phyloP scores from a whole-genome alignment of 2,797 vertebrate species.

The Muscicapa striata region DNA sequence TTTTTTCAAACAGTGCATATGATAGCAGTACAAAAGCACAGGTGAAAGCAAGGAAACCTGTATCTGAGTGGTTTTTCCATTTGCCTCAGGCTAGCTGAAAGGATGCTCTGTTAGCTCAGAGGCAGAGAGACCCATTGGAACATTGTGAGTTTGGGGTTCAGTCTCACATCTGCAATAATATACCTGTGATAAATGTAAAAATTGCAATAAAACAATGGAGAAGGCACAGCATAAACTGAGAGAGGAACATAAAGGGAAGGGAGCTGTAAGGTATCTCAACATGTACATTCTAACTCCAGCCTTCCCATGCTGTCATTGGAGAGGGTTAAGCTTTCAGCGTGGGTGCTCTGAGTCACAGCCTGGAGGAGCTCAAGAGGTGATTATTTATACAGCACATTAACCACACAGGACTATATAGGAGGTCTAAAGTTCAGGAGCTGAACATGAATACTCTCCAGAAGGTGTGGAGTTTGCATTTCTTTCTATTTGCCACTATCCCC shows the following conservation, averaged over 20 bases:
- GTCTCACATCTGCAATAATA: neutral
- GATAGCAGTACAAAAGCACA: neutral
- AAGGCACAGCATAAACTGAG: neutral
- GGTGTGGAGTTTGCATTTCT: conserved; percentile 15
- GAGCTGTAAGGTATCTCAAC: neutral
- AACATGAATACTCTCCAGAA: conserved; percentile 16
- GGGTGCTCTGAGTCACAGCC: conserved; percentile 51
- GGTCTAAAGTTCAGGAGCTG: conserved; percentile 53
- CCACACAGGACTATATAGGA: neutral
- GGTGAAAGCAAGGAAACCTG: neutral
- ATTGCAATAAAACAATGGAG: neutral
- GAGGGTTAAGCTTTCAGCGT: conserved; percentile 39
- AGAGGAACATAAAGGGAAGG: neutral
- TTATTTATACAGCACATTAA: conserved; percentile 46
- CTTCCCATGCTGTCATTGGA: neutral
- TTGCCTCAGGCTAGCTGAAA: neutral
- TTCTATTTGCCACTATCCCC: neutral
- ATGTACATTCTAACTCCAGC: neutral
- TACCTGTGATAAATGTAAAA: neutral
- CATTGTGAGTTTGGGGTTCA: neutral
- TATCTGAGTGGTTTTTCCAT: neutral
- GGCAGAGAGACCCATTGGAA: neutral
- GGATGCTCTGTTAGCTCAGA: neutral
- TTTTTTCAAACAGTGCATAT: neutral
- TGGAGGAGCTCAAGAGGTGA: conserved; percentile 1